Evolutionary conservation across 1,140 invertebrate species (phyloP).

Genomic region (Penaeus indicus): DNA sequence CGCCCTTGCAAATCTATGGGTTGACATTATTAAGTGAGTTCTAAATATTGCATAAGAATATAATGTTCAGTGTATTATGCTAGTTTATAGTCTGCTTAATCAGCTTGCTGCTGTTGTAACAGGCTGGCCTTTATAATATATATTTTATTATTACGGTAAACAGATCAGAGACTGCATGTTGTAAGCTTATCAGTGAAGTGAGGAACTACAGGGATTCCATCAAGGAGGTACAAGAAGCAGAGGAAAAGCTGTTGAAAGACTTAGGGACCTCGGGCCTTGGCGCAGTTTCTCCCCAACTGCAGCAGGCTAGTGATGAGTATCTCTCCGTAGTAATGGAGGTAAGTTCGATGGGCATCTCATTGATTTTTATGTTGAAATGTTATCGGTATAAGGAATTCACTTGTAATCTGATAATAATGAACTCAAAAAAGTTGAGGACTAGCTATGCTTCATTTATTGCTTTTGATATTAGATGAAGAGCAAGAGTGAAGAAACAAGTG

Average conservation of each 20-base stretch:
- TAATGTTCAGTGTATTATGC: too few species aligned
- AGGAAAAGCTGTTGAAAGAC: slow-evolving; percentile 51
- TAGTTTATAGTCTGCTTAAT: too few species aligned
- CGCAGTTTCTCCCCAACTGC: slow-evolving; percentile 28
- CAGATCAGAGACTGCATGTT: slow-evolving; percentile 52
- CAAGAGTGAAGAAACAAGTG: slow-evolving; percentile 40
- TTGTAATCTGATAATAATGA: neutral
- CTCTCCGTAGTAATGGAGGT: slow-evolving; percentile 51
- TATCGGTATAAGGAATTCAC: too few species aligned
- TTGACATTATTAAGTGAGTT: slow-evolving; percentile 54
- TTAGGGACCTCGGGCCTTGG: slow-evolving; percentile 31
- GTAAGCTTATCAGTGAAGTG: slow-evolving; percentile 39
- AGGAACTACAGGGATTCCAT: slow-evolving; percentile 47
- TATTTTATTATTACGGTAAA: neutral
- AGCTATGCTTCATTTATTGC: neutral
- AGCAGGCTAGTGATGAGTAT: slow-evolving; percentile 42
- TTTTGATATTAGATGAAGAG: slow-evolving; percentile 39
- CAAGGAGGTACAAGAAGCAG: slow-evolving; percentile 40
- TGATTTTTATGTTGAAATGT: too few species aligned
- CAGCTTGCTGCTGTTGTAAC: too few species aligned
- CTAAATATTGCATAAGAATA: neutral
- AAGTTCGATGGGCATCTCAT: neutral
- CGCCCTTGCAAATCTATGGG: slow-evolving; percentile 38
- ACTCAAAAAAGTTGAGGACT: neutral
- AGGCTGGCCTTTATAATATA: neutral